Conservation (phyloP, 2,113 vertebrate genomes). For the Pelecanoides urinatrix region DNA sequence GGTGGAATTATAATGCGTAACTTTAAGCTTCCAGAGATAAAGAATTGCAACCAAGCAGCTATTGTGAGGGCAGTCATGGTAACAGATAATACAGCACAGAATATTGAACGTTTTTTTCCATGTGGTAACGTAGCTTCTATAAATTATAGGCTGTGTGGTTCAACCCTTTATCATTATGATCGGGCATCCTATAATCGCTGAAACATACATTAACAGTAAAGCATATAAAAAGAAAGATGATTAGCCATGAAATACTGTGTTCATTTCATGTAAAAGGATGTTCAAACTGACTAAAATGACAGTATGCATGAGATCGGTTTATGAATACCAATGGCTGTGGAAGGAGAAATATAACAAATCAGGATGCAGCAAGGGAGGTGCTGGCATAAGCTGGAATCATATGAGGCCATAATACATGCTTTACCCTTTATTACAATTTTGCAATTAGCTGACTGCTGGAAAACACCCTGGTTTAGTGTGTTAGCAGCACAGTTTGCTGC, state of each 20-base stretch:
- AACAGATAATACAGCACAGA: constrained; percentile 44
- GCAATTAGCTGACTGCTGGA: constrained; percentile 50
- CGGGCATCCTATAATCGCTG: constrained; percentile 54
- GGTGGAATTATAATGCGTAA: constrained; percentile 57
- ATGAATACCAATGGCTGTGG: constrained; percentile 14
- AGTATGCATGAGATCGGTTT: constrained; percentile 11
- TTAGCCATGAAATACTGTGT: constrained; percentile 47
- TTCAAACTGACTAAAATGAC: constrained; percentile 26
- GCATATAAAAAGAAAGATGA: constrained; percentile 46
- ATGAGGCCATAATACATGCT: not conserved
- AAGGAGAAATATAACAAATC: constrained; percentile 53
- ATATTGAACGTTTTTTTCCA: constrained; percentile 14
- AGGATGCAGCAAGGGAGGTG: constrained; percentile 24
- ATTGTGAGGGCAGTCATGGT: constrained; percentile 51
- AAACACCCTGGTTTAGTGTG: not conserved
- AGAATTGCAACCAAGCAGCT: constrained; percentile 62
- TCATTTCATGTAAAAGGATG: constrained; percentile 17
- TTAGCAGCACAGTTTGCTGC: constrained; percentile 31
- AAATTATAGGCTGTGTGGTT: constrained; percentile 65
- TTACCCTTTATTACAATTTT: constrained; percentile 53
- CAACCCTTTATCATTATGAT: constrained; percentile 50
- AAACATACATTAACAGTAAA: constrained; percentile 54
- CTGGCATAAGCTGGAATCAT: constrained; percentile 13
- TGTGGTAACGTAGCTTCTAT: constrained; percentile 40
- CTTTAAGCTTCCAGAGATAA: constrained; percentile 53